Base-by-base conservation (phyloP, 2,113 vertebrate species). In the Epinephelus cyanopodus region DNA sequence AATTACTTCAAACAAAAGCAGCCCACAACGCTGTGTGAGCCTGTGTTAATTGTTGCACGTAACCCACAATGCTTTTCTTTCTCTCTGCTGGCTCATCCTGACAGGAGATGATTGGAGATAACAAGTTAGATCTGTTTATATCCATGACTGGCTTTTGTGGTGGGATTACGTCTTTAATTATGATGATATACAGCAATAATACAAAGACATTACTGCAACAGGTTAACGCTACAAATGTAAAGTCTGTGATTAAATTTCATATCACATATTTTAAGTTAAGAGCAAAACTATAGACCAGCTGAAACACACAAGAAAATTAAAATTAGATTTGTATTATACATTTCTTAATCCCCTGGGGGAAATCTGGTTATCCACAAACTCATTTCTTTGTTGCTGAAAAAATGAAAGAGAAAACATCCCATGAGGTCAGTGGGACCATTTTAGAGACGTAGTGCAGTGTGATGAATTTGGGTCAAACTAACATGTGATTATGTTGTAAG, bases 401-500 rank as follows among this genome's bases (percentile, higher is more conserved):
- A 68, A 63, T 21, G 21, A 18, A 11, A 79, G 27, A 54, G 75
- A 72, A 61, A 62, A 66, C 58, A 67, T 48, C n/a, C 27, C 56
- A 63, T 88, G 81, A 84, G 42, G 63, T 79, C 79, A 83, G 52
- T 19, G n/a, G 65, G 63, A 18, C 80, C 54, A 25, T 85, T 89
- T 87, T 61, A 50, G 64, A 54, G 29, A 27, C 58, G 3, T 27
- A 27, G 50, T 56, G 17, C 61, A 67, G 37, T 45, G 6, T 17
- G 52, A 61, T 74, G 53, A 79, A 82, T 85, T 64, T 73, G 79
- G 82, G 63, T 75, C 75, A 69, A 77, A 67, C 75, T 71, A 78
- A 76, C 72, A 25, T 85, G 78, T 90, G 82, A 88, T 90, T 88
- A 92, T 79, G 80, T 83, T 86, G 84, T 86, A 83, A 52, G 79